phyloP scores from a whole-genome alignment of 2,113 vertebrate species.

The Python bivittatus region DNA sequence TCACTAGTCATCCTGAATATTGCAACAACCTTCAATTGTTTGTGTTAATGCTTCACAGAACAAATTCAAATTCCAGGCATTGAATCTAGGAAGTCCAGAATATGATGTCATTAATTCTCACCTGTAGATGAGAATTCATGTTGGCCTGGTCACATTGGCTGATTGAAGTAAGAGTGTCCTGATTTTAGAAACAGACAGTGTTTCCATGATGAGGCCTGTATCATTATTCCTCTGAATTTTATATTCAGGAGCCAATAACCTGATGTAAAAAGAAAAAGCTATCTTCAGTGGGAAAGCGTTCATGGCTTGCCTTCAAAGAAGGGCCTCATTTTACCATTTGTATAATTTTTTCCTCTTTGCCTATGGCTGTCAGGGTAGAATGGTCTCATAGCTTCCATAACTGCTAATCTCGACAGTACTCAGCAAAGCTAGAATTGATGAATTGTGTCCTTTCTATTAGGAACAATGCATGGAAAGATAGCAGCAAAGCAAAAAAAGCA shows the following conservation, averaged over 20 bases:
- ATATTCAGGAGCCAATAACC: not conserved
- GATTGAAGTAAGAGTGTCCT: not conserved
- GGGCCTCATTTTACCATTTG: not conserved
- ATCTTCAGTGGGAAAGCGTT: not conserved
- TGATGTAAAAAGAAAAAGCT: not conserved
- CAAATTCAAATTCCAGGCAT: not conserved
- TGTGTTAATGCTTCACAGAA: not conserved
- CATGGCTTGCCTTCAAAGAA: slow-evolving; percentile 37
- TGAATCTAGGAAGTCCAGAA: not conserved
- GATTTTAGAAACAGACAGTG: not conserved
- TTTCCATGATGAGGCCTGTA: not conserved
- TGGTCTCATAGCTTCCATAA: not conserved
- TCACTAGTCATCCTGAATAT: not conserved
- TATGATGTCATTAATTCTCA: not conserved
- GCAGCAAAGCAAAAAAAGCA: not conserved
- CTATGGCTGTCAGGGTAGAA: not conserved
- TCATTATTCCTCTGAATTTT: not conserved
- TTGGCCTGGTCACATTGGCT: not conserved
- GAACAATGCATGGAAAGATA: not conserved
- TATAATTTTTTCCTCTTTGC: not conserved
- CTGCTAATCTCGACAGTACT: not conserved
- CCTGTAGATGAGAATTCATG: not conserved
- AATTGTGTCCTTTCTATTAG: not conserved
- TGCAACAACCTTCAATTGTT: not conserved
- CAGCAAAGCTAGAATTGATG: not conserved